Percentiles rank a stretch among this genome's conserved stretches.
These are phyloP conservation scores for Eudyptes chrysolophus DNA, from an alignment of 2,113 vertebrate genomes.

Conservation along the genomic window DNA sequence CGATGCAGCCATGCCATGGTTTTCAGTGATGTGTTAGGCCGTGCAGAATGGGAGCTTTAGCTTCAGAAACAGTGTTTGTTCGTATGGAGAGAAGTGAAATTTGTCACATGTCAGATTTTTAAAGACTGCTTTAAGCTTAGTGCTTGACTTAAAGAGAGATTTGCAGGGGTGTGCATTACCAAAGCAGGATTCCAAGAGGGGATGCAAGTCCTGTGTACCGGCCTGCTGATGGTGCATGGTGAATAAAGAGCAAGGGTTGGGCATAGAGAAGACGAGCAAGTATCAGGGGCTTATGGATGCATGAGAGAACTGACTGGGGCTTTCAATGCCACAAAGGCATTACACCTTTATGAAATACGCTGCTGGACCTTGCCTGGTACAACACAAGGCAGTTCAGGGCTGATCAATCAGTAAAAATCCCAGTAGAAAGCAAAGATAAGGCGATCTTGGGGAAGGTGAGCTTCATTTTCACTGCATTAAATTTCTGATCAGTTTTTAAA, in stretches of 20 bases:
- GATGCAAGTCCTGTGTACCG: neutral
- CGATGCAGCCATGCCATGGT: neutral
- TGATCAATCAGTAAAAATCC: neutral
- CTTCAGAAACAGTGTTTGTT: neutral
- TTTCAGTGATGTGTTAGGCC: neutral
- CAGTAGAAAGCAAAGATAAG: neutral
- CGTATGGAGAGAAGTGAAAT: neutral
- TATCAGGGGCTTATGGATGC: neutral
- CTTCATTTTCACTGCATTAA: neutral
- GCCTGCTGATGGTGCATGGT: accelerated
- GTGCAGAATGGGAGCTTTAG: neutral
- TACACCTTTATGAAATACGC: neutral
- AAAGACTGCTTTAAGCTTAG: neutral
- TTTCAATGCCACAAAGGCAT: neutral
- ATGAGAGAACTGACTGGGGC: neutral
- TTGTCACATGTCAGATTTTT: neutral
- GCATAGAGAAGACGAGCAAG: neutral
- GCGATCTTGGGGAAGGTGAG: neutral
- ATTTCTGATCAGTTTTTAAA: neutral
- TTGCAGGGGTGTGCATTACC: neutral
- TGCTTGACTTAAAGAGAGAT: neutral
- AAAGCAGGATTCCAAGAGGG: neutral
- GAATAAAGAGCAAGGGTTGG: accelerated
- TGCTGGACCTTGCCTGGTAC: neutral
- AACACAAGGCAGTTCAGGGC: neutral